These are phyloP conservation scores for Leptoclinus maculatus DNA, from an alignment of 2,797 vertebrate genomes.

Conservation along the genomic window DNA sequence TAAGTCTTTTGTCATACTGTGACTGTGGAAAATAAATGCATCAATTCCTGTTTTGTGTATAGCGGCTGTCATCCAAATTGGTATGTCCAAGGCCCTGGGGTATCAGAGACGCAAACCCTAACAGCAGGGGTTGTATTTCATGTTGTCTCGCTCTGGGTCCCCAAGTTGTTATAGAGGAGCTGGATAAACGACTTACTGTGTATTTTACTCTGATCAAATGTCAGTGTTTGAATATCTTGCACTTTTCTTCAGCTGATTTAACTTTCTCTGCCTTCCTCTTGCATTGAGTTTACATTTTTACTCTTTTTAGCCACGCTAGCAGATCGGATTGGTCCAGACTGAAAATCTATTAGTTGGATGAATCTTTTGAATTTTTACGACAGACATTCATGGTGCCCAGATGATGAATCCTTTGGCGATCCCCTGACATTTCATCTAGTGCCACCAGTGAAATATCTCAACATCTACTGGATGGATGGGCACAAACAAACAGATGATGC, in stretches of 20 bases:
- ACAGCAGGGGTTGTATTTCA: slow-evolving; percentile 45
- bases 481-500: background rate
- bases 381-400: background rate
- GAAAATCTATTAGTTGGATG: background rate
- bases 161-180: slow-evolving; percentile 20
- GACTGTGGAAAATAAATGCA: slow-evolving; percentile 70
- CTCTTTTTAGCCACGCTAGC: background rate
- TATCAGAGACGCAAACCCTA: slow-evolving; percentile 28
- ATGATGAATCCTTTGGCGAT: background rate
- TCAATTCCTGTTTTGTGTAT: slow-evolving; percentile 64
- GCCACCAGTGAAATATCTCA: background rate
- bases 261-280: background rate
- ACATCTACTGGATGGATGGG: background rate
- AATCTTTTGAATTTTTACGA: background rate
- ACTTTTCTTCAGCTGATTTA: slow-evolving; percentile 15
- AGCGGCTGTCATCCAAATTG: slow-evolving; percentile 64
- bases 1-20: slow-evolving; percentile 64
- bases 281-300: background rate
- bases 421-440: background rate
- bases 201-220: slow-evolving; percentile 22
- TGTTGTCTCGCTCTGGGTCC: slow-evolving; percentile 47
- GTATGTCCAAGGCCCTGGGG: slow-evolving; percentile 45
- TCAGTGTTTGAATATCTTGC: slow-evolving; percentile 8
- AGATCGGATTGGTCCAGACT: background rate
- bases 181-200: slow-evolving; percentile 15